phyloP scores from a whole-genome alignment of 1,140 invertebrate genomes.

The Rhyzopertha dominica region DNA sequence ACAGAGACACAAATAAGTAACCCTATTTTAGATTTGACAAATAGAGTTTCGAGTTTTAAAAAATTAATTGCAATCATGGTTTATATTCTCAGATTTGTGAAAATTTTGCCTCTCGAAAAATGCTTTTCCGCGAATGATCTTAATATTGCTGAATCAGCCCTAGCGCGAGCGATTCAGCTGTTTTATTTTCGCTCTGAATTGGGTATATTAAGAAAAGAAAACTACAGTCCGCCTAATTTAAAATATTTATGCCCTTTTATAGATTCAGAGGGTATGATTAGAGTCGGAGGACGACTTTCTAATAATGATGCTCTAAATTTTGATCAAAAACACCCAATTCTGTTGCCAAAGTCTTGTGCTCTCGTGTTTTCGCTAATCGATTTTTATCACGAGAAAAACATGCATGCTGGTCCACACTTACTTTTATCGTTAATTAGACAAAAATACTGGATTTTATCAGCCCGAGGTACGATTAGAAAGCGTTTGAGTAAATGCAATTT shows the following conservation, averaged over 20 bases:
- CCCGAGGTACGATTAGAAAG: not conserved
- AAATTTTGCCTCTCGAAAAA: slow-evolving; percentile 2
- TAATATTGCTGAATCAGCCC: too few species aligned
- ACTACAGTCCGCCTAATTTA: not conserved
- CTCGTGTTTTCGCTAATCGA: not conserved
- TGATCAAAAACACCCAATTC: slow-evolving; percentile 1
- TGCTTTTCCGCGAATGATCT: too few species aligned
- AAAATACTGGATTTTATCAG: slow-evolving; percentile 3
- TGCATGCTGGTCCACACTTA: slow-evolving; percentile 4
- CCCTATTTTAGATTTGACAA: not conserved
- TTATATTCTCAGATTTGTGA: slow-evolving; percentile 5
- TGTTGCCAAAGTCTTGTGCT: not conserved
- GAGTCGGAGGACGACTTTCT: slow-evolving; percentile 1
- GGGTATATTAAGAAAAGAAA: slow-evolving; percentile 4
- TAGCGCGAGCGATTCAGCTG: too few species aligned
- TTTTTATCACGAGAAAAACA: slow-evolving; percentile 8
- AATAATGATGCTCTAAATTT: not conserved
- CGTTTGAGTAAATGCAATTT: slow-evolving; percentile 10
- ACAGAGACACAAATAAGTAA: too few species aligned
- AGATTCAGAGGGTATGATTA: not conserved
- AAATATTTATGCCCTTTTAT: not conserved
- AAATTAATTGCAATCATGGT: slow-evolving; percentile 11
- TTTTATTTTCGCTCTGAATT: too few species aligned
- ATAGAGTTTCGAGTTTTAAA: slow-evolving; percentile 9
- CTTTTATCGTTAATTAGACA: not conserved